Evolutionary conservation across 2,888 invertebrate species (phyloP), one percentile per base, ranked within the genome.

Genomic region (Microplitis manilae): DNA sequence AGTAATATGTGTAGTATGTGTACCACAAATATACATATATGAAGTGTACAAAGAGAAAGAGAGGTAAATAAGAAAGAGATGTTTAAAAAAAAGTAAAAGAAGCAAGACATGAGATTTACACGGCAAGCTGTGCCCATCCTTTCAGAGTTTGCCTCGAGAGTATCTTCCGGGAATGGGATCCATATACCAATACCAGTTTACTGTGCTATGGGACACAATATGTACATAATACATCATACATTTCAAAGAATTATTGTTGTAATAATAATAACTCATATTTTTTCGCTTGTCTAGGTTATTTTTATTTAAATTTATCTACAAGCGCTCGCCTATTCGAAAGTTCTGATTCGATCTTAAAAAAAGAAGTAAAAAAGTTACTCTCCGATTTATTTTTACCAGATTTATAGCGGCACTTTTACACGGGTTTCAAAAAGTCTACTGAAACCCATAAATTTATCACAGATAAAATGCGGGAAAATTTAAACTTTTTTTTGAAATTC

Each of bases 121-220:
- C 50, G 59, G 67, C 17, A 50, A 20, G 61, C 40, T 50, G 13
- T 50, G 69, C 50, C 69, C 39, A 15, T 72, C 68, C 69, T 61
- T 70, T 60, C 68, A 50, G 62, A 71, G 72, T 68, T 70, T 75
- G 77, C 79, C 79, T 76, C 79, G 76, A 77, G 77, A 79, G 70
- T 75, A 71, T 79, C 79, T 81, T 81, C 81, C 80, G 77, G 79
- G 81, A 81, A 81, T 61, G 67, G 80, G 73, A 77, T 77, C 73
- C 76, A 77, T 81, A 68, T 73, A 73, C 60, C 60, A 50, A 50
- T 50, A 50, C 50, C 50, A 50, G 50, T 50, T 50, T 50, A 50
- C 50, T 8, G 9, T 50, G 70, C 20, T 30, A 70, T 70, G 70
- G 60, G 59, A 70, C 70, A 50, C 62, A 50, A 50, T 13, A 50